These are phyloP conservation scores for Passer domesticus DNA, from an alignment of 2,113 vertebrate species.

Conservation along the genomic window DNA sequence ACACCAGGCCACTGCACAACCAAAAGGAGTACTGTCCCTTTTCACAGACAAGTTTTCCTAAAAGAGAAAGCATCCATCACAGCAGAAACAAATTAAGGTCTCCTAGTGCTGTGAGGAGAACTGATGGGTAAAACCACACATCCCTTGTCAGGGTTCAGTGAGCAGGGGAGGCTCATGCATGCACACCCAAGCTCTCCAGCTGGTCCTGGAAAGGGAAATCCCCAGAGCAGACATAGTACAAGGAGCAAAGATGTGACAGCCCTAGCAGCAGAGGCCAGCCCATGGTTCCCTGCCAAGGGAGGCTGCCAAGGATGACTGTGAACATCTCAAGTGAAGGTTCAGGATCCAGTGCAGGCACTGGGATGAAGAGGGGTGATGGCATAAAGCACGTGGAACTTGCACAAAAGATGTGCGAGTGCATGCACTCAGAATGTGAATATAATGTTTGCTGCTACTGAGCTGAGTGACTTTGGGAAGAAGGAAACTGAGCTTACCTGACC, in stretches of 20 bases:
- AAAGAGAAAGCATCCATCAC: not conserved
- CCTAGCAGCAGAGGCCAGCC: not conserved
- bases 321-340: not conserved
- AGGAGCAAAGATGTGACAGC: not conserved
- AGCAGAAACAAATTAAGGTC: not conserved
- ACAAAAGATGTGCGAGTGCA: not conserved
- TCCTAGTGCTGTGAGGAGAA: not conserved
- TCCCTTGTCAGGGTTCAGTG: not conserved
- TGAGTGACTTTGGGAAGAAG: not conserved
- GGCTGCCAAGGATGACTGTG: not conserved
- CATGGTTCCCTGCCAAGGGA: not conserved
- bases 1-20: not conserved
- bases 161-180: not conserved
- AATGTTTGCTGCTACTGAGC: not conserved
- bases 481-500: not conserved
- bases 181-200: not conserved
- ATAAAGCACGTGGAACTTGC: not conserved
- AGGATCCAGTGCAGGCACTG: not conserved
- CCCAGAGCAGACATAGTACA: not conserved
- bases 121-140: not conserved
- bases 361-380: fast-evolving
- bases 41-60: not conserved
- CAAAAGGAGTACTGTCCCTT: not conserved
- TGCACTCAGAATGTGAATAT: fast-evolving
- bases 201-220: not conserved